Base-by-base conservation (phyloP, 2,113 vertebrate species). In the Orthonyx spaldingii region DNA sequence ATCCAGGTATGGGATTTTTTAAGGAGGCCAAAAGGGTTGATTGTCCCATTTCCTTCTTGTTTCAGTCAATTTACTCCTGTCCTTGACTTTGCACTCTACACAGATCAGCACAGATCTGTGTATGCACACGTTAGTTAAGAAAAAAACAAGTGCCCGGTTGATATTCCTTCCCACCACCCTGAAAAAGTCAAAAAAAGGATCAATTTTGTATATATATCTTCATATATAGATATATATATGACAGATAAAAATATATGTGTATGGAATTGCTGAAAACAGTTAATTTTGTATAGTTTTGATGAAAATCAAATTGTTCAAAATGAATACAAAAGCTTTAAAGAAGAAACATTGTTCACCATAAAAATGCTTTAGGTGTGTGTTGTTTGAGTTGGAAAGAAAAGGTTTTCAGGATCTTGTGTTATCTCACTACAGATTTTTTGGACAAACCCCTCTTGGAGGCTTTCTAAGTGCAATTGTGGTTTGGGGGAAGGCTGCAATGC, bases 391-490 rank as follows among this genome's bases (percentile, higher is more conserved):
- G 85, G 71, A 90, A 83, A 76, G 41, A 28, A 49, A 80, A 94
- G 17, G 12, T 76, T 81, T 87, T 50, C 33, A 23, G 47, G 78
- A 69, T 44, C 82, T 61, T 68, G 24, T 39, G 12, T 72, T 64
- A 85, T 71, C 57, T 37, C 60, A n/a, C 37, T 28, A 21, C 42
- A 60, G 50, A 27, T 24, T 66, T 80, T 81, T 64, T 52, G 6
- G 42, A 44, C 49, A 64, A 92, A 24, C 41, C 49, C 72, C 41
- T 71, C 0, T 20, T 79, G 74, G 75, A 84, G 74, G 57, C 53
- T 91, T 89, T 92, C 64, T 75, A 91, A 94, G 94, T 95, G 95
- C 93, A 94, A n/a, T 91, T 96, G 87, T 92, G 84, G 32, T 79
- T n/a, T 86, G 69, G 90, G 81, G 65, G 35, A 55, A 87, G 94